Base-by-base conservation (phyloP, 2,797 vertebrate species). In the Myripristis jacobus region DNA sequence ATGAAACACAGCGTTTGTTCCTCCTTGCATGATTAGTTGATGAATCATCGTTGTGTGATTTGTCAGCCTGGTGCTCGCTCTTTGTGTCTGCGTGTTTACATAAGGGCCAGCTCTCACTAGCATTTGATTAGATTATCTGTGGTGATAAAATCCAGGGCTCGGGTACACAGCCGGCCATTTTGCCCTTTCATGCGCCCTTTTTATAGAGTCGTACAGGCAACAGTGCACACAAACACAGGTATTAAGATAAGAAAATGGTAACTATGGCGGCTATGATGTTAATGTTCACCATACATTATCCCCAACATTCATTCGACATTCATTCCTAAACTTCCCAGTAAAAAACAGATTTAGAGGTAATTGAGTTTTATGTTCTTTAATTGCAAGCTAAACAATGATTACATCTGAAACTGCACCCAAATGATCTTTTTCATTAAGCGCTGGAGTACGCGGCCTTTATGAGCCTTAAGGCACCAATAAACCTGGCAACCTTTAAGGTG, bases 31-130 rank as follows among this genome's bases (percentile, higher is more conserved):
- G 66, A 70, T 72, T 64, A 29, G 59, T 3, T 57, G 78, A 84
- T 88, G 85, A 89, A 48, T 87, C 80, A 87, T 62, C 55, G 22
- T 25, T 43, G 53, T 11, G 67, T 44, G 79, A 87, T 65, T 87
- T 86, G 83, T 57, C 16, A 0, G 13, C 16, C 5, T 22, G 41
- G 47, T 59, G 64, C 51, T 58, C 47, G 62, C 13, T 54, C 44
- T 51, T 31, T 53, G 55, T 52, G 27, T 24, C 18, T 59, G 22
- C 47, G 22, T 54, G 25, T 19, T 18, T 1, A 21, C 12, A 66
- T 61, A 46, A 53, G 12, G 6, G 9, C 8, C 50, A 43, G 24
- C 57, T 65, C 2, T 65, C 12, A 29, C 67, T 43, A 44, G 25
- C 31, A 24, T 50, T 56, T 24, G 41, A 67, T 61, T 8, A 25